phyloP scores from a whole-genome alignment of 2,888 invertebrate genomes.

The Spodoptera littoralis region DNA sequence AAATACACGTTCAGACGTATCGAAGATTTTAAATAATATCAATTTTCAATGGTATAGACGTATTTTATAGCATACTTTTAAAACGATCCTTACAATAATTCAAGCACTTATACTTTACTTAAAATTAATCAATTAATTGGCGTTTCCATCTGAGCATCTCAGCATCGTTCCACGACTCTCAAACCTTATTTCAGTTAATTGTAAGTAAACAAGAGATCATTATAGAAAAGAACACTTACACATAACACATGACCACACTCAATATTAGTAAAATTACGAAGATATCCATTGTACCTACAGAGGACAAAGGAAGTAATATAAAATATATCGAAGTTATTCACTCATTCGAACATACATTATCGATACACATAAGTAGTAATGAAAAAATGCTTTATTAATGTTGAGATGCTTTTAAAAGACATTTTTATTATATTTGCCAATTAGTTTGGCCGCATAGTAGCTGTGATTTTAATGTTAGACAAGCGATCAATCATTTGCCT shows the following conservation, averaged over 20 bases:
- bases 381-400: slow-evolving; percentile 63
- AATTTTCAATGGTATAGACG: slow-evolving; percentile 79
- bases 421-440: slow-evolving; percentile 28
- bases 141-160: slow-evolving; percentile 83
- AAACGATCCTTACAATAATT: slow-evolving; percentile 77
- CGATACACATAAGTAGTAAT: slow-evolving; percentile 54
- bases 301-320: slow-evolving; percentile 68
- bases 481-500: slow-evolving; percentile 31
- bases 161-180: slow-evolving; percentile 63
- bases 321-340: slow-evolving; percentile 72
- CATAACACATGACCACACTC: slow-evolving; percentile 80
- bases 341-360: slow-evolving; percentile 77
- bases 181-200: slow-evolving; percentile 84
- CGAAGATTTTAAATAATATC: slow-evolving; percentile 76
- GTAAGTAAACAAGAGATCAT: slow-evolving; percentile 86
- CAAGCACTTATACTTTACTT: slow-evolving; percentile 83
- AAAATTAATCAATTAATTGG: slow-evolving; percentile 83
- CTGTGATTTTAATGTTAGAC: slow-evolving; percentile 34
- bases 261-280: slow-evolving; percentile 72
- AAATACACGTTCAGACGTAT: slow-evolving; percentile 85
- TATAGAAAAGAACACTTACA: slow-evolving; percentile 71
- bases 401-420: slow-evolving; percentile 66
- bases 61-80: slow-evolving; percentile 73
- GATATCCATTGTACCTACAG: slow-evolving; percentile 71
- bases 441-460: slow-evolving; percentile 14